A percentile compares a stretch with the other conserved stretches of the same genome.
Conservation (phyloP, 2,888 invertebrate genomes). For the Rhagonycha lutea region DNA sequence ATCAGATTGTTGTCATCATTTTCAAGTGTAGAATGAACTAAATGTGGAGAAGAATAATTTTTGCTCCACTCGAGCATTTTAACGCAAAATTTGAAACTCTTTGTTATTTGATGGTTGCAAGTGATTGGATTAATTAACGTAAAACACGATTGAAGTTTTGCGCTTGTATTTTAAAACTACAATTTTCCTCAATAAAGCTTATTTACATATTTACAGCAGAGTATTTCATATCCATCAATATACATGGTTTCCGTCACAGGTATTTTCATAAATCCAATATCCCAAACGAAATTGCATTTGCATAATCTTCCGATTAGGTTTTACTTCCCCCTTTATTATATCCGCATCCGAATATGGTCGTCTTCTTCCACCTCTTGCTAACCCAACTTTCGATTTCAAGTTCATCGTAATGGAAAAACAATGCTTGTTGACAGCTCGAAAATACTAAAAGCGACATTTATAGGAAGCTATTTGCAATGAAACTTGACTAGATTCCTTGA, state of each 20-base stretch:
- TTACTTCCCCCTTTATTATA: constrained; percentile 33
- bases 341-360: constrained; percentile 26
- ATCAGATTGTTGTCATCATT: no score
- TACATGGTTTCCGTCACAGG: constrained; percentile 45
- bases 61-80: no score
- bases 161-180: background rate
- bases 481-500: background rate
- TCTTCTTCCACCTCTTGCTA: constrained; percentile 23
- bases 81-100: background rate
- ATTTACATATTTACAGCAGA: constrained; percentile 37
- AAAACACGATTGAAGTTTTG: background rate
- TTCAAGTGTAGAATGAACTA: no score
- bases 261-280: constrained; percentile 56
- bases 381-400: constrained; percentile 27
- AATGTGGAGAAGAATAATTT: no score
- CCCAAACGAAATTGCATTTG: constrained; percentile 55
- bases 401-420: constrained; percentile 38
- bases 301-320: constrained; percentile 54
- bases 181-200: constrained; percentile 19
- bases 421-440: constrained; percentile 37
- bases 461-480: constrained; percentile 19
- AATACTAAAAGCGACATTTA: constrained; percentile 26
- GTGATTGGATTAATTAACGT: background rate
- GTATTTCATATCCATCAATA: constrained; percentile 45
- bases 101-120: background rate